Base-by-base conservation (phyloP, 2,113 vertebrate species). In the Planiliza haematocheilus region DNA sequence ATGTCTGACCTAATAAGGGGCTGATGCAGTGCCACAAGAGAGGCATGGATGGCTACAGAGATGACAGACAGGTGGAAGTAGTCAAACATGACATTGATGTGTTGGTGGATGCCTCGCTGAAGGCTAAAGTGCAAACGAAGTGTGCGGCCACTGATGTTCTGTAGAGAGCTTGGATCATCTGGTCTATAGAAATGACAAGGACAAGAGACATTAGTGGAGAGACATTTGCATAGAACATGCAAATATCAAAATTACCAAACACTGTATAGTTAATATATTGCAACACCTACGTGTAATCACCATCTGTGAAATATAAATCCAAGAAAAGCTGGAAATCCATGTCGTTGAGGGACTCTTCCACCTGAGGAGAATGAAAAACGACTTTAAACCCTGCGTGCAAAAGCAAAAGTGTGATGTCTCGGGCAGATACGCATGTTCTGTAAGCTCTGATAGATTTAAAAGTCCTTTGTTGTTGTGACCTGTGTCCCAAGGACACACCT, bases 11-110 rank as follows among this genome's bases (percentile, higher is more conserved):
- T 98, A 92, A 99, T 98, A 49, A 99, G 93, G 43, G 98, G 97
- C 74, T 99, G 98, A 90, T 99, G 98, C 74, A 99, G 93, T 34
- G 98, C 97, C 91, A 99, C 97, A 85, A 99, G 91, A 53, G 97
- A 99, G 37, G 95, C 97, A 60, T 99, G 98, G 81, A 99, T 91
- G 81, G 94, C 93, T 77, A 98, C 92, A 0, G 98, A 98, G 77
- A 99, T 93, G 87, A 99, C 97, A 14, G 97, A 97, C 61, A 99
- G 95, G 89, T 99, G 97, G 92, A 99, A 99, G 89, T 99, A 99
- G 94, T 99, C 98, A 91, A 99, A 99, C 97, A 99, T 99, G 67
- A 99, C 95, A 82, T 99, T 99, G 87, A 96, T 92, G 0, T 99
- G 96, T 91, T 99, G 97, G 91, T 99, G 98, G 93, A 99, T 95